Evolutionary conservation across 1,140 invertebrate genomes (phyloP).

Genomic region (Tetragonula clypearis): DNA sequence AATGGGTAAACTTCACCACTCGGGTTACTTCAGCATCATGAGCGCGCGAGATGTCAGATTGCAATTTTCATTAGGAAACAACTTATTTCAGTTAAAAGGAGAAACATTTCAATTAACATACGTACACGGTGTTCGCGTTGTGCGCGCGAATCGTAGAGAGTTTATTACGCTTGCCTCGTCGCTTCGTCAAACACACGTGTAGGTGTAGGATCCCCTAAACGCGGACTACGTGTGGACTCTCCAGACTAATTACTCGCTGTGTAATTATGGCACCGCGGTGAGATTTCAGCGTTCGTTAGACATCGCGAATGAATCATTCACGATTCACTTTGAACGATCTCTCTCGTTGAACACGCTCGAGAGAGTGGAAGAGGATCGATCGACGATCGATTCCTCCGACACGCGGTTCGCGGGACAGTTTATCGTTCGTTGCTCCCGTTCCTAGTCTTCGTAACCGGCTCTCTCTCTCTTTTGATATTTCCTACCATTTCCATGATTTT

Average conservation of each 20-base stretch:
- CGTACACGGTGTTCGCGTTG: neutral
- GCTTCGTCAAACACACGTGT: neutral
- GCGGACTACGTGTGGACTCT: neutral
- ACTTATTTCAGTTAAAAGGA: neutral
- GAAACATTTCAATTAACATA: neutral
- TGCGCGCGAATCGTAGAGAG: neutral
- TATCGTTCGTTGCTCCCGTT: slow-evolving; percentile 28
- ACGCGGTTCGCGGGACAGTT: neutral
- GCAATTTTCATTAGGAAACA: neutral
- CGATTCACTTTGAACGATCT: too few species aligned
- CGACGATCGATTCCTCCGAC: neutral
- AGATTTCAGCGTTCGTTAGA: neutral
- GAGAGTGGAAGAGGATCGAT: neutral
- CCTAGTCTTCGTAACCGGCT: neutral
- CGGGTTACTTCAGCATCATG: neutral
- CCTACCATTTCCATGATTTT: neutral
- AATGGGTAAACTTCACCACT: too few species aligned
- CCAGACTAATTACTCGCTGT: neutral
- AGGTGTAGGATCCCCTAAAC: neutral
- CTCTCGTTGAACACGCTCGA: neutral
- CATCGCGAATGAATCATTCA: neutral
- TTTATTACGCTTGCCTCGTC: neutral
- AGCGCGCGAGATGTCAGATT: neutral
- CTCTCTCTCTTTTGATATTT: too few species aligned
- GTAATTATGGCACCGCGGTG: neutral